These are phyloP conservation scores for Styela plicata DNA, from an alignment of 23 tunicate species.

Conservation along the genomic window DNA sequence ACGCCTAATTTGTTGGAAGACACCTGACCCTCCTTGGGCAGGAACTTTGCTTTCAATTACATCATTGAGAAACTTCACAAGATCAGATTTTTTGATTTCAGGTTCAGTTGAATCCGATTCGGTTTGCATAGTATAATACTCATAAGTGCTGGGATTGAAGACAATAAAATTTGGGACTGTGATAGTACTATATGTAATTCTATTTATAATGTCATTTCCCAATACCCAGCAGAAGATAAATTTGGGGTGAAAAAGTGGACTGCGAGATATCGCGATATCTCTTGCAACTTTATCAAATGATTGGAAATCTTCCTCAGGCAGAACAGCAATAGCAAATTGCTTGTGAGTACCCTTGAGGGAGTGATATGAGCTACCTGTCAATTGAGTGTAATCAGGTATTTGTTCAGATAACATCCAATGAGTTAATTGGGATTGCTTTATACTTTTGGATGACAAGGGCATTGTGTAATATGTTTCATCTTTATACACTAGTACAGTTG, in stretches of 20 bases:
- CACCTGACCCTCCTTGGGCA: slow-evolving; percentile 57
- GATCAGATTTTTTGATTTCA: slow-evolving; percentile 29
- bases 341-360: slow-evolving; percentile 42
- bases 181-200: slow-evolving; percentile 60
- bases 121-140: slow-evolving; percentile 36
- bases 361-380: slow-evolving; percentile 51
- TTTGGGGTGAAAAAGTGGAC: slow-evolving; percentile 10
- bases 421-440: slow-evolving; percentile 9
- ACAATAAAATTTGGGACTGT: slow-evolving; percentile 68
- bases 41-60: slow-evolving; percentile 42
- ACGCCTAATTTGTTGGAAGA: slow-evolving; percentile 43
- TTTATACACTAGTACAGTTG: slow-evolving; percentile 73
- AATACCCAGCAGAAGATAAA: slow-evolving; percentile 72
- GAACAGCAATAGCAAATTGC: slow-evolving; percentile 48
- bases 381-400: slow-evolving; percentile 42
- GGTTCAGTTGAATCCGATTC: slow-evolving; percentile 8
- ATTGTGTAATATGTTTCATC: slow-evolving; percentile 50
- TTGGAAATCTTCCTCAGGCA: slow-evolving; percentile 29
- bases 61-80: slow-evolving; percentile 40
- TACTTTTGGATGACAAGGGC: slow-evolving; percentile 22
- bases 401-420: slow-evolving; percentile 67
- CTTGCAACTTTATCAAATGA: slow-evolving; percentile 31
- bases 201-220: slow-evolving; percentile 65
- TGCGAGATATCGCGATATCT: slow-evolving; percentile 41
- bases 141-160: slow-evolving; percentile 42